Percentiles rank a stretch among this genome's conserved stretches.
These are phyloP conservation scores for Batillaria attramentaria DNA, from an alignment of 1,140 invertebrate genomes.

Conservation along the genomic window DNA sequence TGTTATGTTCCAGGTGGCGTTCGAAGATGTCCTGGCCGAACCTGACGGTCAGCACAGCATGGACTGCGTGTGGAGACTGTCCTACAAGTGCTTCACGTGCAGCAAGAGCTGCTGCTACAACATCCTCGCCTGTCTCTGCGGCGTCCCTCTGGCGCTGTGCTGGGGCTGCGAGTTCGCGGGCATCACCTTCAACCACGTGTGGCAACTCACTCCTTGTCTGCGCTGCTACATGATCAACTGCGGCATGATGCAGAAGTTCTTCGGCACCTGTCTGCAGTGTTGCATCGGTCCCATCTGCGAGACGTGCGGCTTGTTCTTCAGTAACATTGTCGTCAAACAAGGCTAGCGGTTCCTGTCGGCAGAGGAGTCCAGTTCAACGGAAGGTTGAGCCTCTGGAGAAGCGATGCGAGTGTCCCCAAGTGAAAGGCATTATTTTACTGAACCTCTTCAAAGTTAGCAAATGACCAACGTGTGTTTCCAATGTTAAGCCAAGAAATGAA, in stretches of 20 bases:
- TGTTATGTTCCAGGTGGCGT: constrained; percentile 70
- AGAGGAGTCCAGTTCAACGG: too few relatives aligned
- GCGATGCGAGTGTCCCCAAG: too few relatives aligned
- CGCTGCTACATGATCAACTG: constrained; percentile 74
- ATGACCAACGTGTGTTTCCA: too few relatives aligned
- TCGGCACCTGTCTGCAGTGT: constrained; percentile 76
- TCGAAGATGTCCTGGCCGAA: constrained; percentile 85
- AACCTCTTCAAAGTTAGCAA: too few relatives aligned
- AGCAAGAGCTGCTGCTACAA: constrained; percentile 82
- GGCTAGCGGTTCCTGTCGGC: neutral
- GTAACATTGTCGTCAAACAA: constrained; percentile 76
- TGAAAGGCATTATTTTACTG: too few relatives aligned
- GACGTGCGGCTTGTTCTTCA: constrained; percentile 77
- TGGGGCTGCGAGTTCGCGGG: constrained; percentile 82
- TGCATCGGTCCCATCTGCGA: constrained; percentile 78
- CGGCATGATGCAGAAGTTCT: constrained; percentile 76
- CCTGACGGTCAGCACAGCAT: constrained; percentile 81
- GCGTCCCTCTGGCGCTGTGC: constrained; percentile 78
- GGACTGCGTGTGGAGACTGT: constrained; percentile 82
- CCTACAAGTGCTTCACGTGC: constrained; percentile 79
- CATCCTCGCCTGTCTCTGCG: constrained; percentile 79
- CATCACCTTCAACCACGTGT: constrained; percentile 77
- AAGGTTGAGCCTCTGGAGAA: too few relatives aligned
- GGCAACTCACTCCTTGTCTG: constrained; percentile 68
- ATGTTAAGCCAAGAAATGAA: too few relatives aligned